Conservation (phyloP, 1,140 invertebrate genomes). For the Dolichoris vasculosae region DNA sequence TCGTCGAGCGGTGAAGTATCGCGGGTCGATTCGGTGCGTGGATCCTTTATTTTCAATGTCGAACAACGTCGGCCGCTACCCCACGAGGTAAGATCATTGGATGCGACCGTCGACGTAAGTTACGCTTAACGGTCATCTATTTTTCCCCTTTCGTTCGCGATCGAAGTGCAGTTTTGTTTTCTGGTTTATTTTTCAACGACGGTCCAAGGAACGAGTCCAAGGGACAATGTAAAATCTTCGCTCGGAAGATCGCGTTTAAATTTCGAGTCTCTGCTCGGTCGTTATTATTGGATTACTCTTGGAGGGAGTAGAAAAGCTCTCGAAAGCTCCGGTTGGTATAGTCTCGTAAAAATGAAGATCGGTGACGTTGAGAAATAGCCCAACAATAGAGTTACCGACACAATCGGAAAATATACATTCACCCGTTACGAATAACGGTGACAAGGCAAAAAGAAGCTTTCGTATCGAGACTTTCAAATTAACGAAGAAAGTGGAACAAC, state of each 20-base stretch:
- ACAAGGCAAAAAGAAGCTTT: background rate
- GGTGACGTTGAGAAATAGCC: background rate
- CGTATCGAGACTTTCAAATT: background rate
- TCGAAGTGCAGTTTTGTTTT: too few relatives aligned
- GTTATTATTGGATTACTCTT: too few relatives aligned
- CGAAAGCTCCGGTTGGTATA: background rate
- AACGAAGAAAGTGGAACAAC: background rate
- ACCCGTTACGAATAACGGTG: background rate
- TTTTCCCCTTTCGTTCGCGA: background rate
- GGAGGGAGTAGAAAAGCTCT: background rate
- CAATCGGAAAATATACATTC: background rate
- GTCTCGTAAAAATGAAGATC: background rate
- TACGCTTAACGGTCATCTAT: background rate
- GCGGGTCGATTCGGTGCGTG: background rate
- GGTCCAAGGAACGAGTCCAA: too few relatives aligned
- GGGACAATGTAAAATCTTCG: too few relatives aligned
- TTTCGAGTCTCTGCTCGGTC: too few relatives aligned
- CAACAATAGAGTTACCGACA: background rate
- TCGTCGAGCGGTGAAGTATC: background rate
- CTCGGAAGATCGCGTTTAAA: too few relatives aligned
- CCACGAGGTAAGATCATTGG: slow-evolving; percentile 25
- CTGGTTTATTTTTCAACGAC: too few relatives aligned
- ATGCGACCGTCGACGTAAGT: background rate
- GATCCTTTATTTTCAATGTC: slow-evolving; percentile 30
- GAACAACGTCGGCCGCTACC: background rate